phyloP scores from a whole-genome alignment of 2,888 invertebrate species.

The Tenthredo notha region DNA sequence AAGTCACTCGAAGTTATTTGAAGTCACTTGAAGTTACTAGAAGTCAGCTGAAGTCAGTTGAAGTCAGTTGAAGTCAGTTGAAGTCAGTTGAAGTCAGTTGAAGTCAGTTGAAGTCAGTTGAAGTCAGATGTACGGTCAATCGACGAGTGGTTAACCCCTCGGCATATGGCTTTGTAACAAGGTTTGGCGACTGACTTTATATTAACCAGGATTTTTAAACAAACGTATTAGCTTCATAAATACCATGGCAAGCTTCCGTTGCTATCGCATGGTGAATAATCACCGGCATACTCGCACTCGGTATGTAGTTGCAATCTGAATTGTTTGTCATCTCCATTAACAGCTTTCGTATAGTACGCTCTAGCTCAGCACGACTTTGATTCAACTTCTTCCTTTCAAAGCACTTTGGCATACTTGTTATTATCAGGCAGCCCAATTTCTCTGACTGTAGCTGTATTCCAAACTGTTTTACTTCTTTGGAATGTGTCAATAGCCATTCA shows the following conservation, averaged over 20 bases:
- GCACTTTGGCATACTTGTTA: conserved; percentile 83
- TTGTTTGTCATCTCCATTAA: conserved; percentile 82
- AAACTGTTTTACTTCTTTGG: conserved; percentile 80
- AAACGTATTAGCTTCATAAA: conserved; percentile 55
- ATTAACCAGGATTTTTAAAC: conserved; percentile 20
- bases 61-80: too few species aligned
- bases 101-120: too few species aligned
- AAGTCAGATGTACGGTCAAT: too few species aligned
- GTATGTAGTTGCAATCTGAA: conserved; percentile 80
- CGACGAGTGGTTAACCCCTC: too few species aligned
- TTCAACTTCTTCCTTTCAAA: conserved; percentile 78
- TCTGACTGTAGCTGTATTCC: conserved; percentile 81
- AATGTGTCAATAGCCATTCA: conserved; percentile 61
- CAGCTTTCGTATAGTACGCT: conserved; percentile 79
- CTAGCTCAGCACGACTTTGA: conserved; percentile 67
- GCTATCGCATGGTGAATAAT: conserved; percentile 80
- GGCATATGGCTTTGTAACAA: not conserved
- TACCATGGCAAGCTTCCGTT: conserved; percentile 85
- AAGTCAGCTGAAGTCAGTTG: too few species aligned
- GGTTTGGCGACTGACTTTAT: not conserved
- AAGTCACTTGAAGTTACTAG: too few species aligned
- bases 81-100: too few species aligned
- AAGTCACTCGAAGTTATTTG: too few species aligned
- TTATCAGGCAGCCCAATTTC: conserved; percentile 77
- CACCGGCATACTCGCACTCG: conserved; percentile 78